Evolutionary conservation across 2,888 invertebrate genomes (phyloP).

Genomic region (Dusona sp.): DNA sequence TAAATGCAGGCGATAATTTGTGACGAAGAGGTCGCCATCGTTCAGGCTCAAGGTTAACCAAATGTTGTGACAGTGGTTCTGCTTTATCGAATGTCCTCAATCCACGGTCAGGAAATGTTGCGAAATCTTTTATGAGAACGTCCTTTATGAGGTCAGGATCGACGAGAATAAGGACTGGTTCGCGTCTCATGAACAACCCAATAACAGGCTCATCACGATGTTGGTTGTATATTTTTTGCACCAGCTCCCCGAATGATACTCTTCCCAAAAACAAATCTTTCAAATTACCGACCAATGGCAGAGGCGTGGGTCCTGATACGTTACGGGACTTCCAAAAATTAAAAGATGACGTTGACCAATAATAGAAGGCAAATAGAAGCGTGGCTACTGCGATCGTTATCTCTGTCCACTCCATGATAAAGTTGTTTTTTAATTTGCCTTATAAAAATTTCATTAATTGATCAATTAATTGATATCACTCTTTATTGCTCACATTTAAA

Average conservation of each 20-base stretch:
- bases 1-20: slow-evolving; percentile 85
- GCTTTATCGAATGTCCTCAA: slow-evolving; percentile 61
- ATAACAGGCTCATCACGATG: slow-evolving; percentile 68
- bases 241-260: slow-evolving; percentile 79
- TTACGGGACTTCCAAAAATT: slow-evolving; percentile 84
- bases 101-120: slow-evolving; percentile 74
- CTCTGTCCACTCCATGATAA: slow-evolving; percentile 57
- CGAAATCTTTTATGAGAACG: slow-evolving; percentile 75
- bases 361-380: slow-evolving; percentile 15
- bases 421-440: not conserved
- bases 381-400: slow-evolving; percentile 24
- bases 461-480: not conserved
- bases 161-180: slow-evolving; percentile 73
- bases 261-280: slow-evolving; percentile 79
- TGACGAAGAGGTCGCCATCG: slow-evolving; percentile 85
- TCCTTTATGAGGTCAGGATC: slow-evolving; percentile 76
- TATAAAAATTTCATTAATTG: not conserved
- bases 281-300: slow-evolving; percentile 84
- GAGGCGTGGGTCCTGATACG: slow-evolving; percentile 82
- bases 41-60: slow-evolving; percentile 81
- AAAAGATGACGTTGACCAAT: slow-evolving; percentile 76
- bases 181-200: slow-evolving; percentile 72
- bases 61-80: slow-evolving; percentile 81
- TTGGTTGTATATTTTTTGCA: slow-evolving; percentile 75
- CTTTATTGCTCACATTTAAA: not conserved